Conservation (phyloP, 2,888 invertebrate species). For the Pollenia labialis region DNA sequence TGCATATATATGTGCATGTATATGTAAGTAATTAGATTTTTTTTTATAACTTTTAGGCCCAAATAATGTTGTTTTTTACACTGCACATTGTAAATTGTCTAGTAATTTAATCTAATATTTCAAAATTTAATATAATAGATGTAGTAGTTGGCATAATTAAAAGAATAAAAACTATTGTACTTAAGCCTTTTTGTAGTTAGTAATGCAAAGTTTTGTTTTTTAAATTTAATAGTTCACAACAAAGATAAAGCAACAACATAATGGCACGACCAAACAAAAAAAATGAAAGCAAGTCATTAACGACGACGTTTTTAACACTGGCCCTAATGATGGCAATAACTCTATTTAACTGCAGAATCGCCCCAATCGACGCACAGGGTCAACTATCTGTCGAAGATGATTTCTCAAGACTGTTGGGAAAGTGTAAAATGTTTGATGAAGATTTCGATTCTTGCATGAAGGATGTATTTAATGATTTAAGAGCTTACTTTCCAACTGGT, state of each 20-base stretch:
- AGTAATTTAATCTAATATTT: neutral
- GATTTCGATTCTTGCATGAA: slow-evolving; percentile 90
- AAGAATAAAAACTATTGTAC: neutral
- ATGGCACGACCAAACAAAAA: slow-evolving; percentile 39
- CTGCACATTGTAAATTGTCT: neutral
- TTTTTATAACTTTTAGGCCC: too few relatives aligned
- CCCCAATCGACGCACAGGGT: slow-evolving; percentile 70
- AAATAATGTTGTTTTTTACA: too few relatives aligned
- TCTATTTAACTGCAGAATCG: slow-evolving; percentile 36
- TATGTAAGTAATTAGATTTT: too few relatives aligned
- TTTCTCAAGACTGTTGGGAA: slow-evolving; percentile 84
- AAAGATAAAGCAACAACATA: slow-evolving; percentile 4
- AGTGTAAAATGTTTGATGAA: slow-evolving; percentile 87
- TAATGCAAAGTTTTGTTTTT: slow-evolving; percentile 7
- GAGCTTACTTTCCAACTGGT: slow-evolving; percentile 90
- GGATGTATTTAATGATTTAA: slow-evolving; percentile 88
- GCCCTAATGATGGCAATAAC: slow-evolving; percentile 46
- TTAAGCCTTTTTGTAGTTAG: neutral
- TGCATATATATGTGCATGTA: too few relatives aligned
- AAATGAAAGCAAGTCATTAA: slow-evolving; percentile 37
- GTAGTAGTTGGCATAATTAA: neutral
- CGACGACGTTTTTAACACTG: slow-evolving; percentile 6
- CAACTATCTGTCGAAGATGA: slow-evolving; percentile 80
- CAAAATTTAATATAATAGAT: slow-evolving; percentile 1
- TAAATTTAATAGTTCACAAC: slow-evolving; percentile 25